Base-by-base conservation (phyloP, 2,113 vertebrate genomes). In the Hippoglossus stenolepis region DNA sequence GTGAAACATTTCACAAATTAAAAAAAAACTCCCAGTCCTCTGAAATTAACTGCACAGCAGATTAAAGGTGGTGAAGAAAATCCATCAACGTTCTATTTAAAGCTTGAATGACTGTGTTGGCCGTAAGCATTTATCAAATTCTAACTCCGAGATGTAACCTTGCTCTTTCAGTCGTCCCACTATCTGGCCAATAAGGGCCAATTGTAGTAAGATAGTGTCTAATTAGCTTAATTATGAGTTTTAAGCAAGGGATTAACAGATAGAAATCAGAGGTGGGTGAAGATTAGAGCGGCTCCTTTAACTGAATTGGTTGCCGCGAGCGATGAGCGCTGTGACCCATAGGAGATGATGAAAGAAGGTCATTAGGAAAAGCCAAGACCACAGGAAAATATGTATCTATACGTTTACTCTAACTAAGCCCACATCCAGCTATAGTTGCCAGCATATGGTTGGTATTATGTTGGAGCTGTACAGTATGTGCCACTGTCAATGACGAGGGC, bases 171-270 rank as follows among this genome's bases (percentile, higher is more conserved):
- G 78, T 74, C 85, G 87, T 78, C 70, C 68, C 70, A 83, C 87
- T 87, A 79, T 91, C 83, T 81, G 68, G 23, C 72, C 79, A 89
- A 87, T 84, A 79, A 91, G 86, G 80, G 85, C 78, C 87, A 89
- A 87, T 86, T 84, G 75, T 53, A 83, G 72, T 49, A 84, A 88
- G 86, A 91, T 87, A 84, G 73, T 67, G 38, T 84, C 80, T 90
- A 90, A 93, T 94, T 93, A 90, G 81, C 83, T 87, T 94, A 89
- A 92, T 92, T 93, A 92, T 79, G 87, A 90, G 66, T 91, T 90
- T 91, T 85, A 87, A 93, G 83, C 53, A 47, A 81, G 81, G 91
- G 91, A 94, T 94, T 94, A 94, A 82, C 74, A 65, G 90, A 89
- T 91, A 80, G 79, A 90, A 80, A 86, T 81, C 83, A 78, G 58